Base-by-base conservation (phyloP, 2,888 invertebrate species). In the Patella caerulea region DNA sequence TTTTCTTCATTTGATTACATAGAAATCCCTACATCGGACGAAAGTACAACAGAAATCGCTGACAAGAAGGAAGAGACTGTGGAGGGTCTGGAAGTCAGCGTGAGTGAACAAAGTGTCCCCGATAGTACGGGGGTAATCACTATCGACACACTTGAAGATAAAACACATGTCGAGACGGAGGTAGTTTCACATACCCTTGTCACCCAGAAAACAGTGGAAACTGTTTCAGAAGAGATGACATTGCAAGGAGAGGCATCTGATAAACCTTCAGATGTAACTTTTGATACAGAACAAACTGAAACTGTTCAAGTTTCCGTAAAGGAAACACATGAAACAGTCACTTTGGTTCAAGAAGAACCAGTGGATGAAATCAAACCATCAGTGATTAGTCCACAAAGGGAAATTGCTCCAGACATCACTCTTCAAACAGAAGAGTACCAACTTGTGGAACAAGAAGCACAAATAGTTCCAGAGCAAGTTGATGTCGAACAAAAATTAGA, bases 171-270 rank as follows among this genome's bases (percentile, higher is more conserved):
- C 74, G 87, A 85, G 84, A 88, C 84, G 85, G 89, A 88, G 85
- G 87, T 86, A 84, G 87, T 86, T 85, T 84, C 86, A 83, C 86
- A 85, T 83, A 86, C 87, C 84, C 80, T 86, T 79, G 83, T 86
- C 80, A 83, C 85, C 65, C 79, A 81, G 71, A 86, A 81, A 78
- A 79, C 76, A 54, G 78, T 76, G 14, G 71, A 78, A 24, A 75
- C 78, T 71, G 79, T 79, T 82, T 76, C 78, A 55, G 73, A 59
- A 53, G 82, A 82, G 78, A 71, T 73, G 71, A 75, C 72, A 70
- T 77, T 74, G 24, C 76, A 81, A 73, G 76, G 78, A 79, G 65
- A 65, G 19, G 24, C 65, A 65, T 24, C 19, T 65, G 65, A 24
- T 24, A 19, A 65, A 65, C 65, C 19, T 2, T 24, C 65, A 14